Percentiles rank a stretch among this genome's conserved stretches.
Conservation (phyloP, 2,888 invertebrate species). For the Polyploca ridens region DNA sequence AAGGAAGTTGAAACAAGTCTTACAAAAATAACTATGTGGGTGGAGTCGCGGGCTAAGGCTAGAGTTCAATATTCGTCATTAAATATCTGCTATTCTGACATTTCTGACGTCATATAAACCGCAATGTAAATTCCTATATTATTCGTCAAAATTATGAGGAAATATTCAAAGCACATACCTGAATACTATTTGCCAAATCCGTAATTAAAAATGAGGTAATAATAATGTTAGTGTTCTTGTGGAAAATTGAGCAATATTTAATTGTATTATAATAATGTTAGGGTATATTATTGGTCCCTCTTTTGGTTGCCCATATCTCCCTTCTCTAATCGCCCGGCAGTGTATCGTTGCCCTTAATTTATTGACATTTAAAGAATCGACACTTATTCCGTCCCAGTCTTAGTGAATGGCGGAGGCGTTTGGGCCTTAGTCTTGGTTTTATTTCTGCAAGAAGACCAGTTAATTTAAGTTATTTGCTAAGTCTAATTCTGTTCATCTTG, state of each 20-base stretch:
- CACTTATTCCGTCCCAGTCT: neutral
- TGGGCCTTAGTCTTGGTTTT: neutral
- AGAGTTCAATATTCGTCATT: neutral
- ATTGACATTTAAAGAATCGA: constrained; percentile 9
- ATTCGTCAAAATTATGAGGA: neutral
- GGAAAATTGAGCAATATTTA: neutral
- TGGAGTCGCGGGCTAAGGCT: too few relatives aligned
- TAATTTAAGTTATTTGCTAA: neutral
- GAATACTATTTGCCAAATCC: neutral
- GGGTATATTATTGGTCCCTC: neutral
- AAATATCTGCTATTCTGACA: neutral
- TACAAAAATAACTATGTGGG: too few relatives aligned
- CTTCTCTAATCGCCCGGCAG: neutral
- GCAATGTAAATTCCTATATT: neutral
- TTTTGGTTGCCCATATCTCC: neutral
- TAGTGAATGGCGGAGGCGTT: neutral
- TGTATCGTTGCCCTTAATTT: neutral
- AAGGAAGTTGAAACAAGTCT: too few relatives aligned
- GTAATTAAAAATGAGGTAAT: neutral
- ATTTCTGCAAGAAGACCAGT: neutral
- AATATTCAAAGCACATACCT: neutral
- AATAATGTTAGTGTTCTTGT: neutral
- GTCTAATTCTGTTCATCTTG: too few relatives aligned
- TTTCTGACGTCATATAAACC: neutral
- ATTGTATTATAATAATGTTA: neutral